Evolutionary conservation across 1,140 invertebrate species (phyloP), one percentile per base, ranked within the genome.

Genomic region (Mya arenaria): DNA sequence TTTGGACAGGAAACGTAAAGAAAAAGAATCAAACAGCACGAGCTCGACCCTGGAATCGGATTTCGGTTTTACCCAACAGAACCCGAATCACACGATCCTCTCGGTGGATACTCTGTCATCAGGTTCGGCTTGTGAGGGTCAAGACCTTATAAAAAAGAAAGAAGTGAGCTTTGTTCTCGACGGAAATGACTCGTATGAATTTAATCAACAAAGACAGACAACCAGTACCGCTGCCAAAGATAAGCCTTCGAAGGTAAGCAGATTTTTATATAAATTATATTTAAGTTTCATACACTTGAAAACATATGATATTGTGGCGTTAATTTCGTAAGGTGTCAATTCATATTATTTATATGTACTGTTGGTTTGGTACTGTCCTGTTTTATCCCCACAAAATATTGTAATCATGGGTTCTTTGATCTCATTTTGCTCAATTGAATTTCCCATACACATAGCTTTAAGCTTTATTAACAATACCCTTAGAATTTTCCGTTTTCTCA

Each of bases 211-310:
- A 23, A 65, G 23, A 32, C 63, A 71, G 19, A 62, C 25, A 1
- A 62, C 52, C 32, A 71, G n/a, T 25, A 48, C 34, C 15, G n/a
- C 52, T 5, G 34, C 44, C 30, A 62, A 10, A 19, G 77, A 80
- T 15, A 80, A 80, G 58, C 77, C 77, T 25, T 44, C 77, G n/a
- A 80, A 80, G 77, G 77, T 80, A 80, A 44, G 39, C 44, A 74
- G 37, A 32, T 39, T 60, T n/a, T 30, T 78, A 6, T 55, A 55
- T 44, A 55, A n/a, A n/a, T n/a, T n/a, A n/a, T n/a, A n/a, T n/a
- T n/a, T n/a, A n/a, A n/a, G n/a, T n/a, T n/a, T n/a, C n/a, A n/a
- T n/a, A n/a, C n/a, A n/a, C n/a, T n/a, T n/a, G n/a, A n/a, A n/a
- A n/a, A n/a, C n/a, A n/a, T n/a, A n/a, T n/a, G n/a, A n/a, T n/a